phyloP scores from a whole-genome alignment of 2,797 vertebrate genomes.

The Atherinosoma microstoma region DNA sequence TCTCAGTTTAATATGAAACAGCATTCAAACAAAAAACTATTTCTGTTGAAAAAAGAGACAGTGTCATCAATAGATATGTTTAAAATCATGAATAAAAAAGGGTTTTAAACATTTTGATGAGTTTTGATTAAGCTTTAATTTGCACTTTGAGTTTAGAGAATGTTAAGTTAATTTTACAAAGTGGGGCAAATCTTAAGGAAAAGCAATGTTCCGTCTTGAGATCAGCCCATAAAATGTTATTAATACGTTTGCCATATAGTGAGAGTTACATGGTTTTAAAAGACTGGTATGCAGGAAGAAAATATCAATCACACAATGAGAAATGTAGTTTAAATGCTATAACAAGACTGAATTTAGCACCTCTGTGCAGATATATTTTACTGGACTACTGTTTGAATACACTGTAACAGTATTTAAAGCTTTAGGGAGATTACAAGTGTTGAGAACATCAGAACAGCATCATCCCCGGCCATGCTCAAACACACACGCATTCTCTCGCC shows the following conservation, averaged over 20 bases:
- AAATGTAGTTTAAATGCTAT: slow-evolving; percentile 2
- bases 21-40: not conserved
- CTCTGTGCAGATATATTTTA: slow-evolving; percentile 45
- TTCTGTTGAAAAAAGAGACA: no score
- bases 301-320: not conserved
- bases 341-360: slow-evolving; percentile 6
- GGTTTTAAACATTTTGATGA: not conserved
- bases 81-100: not conserved
- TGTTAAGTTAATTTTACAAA: not conserved
- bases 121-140: not conserved
- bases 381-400: slow-evolving; percentile 48
- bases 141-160: not conserved
- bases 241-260: not conserved
- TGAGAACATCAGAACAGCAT: slow-evolving; percentile 71
- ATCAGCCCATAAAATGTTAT: not conserved
- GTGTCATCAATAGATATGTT: no score
- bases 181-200: not conserved
- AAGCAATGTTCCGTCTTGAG: not conserved
- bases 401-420: slow-evolving; percentile 76
- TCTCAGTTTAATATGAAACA: not conserved
- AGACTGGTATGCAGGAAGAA: not conserved
- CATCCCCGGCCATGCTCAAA: slow-evolving; percentile 63
- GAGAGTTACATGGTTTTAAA: not conserved
- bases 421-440: slow-evolving; percentile 79
- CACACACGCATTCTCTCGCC: slow-evolving; percentile 51